Evolutionary conservation across 2,888 invertebrate genomes (phyloP).

Genomic region (Caenorhabditis macrosperma): DNA sequence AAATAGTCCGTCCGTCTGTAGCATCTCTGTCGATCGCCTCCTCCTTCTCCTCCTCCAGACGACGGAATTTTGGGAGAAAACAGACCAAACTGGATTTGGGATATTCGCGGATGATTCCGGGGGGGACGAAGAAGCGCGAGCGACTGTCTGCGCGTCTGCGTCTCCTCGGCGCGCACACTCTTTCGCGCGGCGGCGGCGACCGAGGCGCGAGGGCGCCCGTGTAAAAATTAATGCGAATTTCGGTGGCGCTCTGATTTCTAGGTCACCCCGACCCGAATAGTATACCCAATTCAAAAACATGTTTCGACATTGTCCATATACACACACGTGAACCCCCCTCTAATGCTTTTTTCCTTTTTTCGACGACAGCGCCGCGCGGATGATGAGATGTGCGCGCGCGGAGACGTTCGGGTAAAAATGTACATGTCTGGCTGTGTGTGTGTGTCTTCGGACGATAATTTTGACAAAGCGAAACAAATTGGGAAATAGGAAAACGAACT

Average conservation of each 20-base stretch:
- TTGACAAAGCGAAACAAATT: no score
- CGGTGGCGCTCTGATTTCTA: constrained; percentile 32
- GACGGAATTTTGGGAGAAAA: constrained; percentile 16
- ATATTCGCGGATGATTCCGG: constrained; percentile 21
- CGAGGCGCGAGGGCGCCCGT: constrained; percentile 17
- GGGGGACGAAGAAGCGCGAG: no score
- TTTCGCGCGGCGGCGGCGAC: no score
- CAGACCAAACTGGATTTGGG: constrained; percentile 20
- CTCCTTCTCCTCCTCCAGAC: constrained; percentile 5
- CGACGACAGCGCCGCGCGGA: no score
- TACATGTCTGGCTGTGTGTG: no score
- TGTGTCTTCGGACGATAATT: no score
- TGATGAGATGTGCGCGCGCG: no score
- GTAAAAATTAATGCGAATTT: constrained; percentile 59
- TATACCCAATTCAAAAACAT: constrained; percentile 35
- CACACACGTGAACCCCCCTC: no score
- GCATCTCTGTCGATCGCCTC: not conserved
- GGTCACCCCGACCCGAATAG: constrained; percentile 28
- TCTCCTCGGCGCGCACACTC: constrained; percentile 3
- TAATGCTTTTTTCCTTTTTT: not conserved
- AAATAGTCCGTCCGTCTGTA: constrained; percentile 3
- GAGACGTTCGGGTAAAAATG: no score
- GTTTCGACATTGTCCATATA: constrained; percentile 8
- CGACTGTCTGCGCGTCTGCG: not conserved
- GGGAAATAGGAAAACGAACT: no score